phyloP scores from a whole-genome alignment of 1,140 invertebrate genomes.

The Papilio glaucus region DNA sequence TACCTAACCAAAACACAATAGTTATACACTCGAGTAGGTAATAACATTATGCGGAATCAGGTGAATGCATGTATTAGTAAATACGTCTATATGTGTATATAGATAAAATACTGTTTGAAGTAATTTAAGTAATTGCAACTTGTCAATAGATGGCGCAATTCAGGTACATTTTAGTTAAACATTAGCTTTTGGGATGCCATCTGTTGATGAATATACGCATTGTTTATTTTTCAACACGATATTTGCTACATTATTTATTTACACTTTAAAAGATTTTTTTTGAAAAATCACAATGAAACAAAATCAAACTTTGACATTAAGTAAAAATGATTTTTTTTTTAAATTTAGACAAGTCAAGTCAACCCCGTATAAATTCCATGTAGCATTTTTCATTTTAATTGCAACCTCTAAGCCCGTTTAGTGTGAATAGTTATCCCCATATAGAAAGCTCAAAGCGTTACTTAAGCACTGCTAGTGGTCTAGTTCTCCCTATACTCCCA shows the following conservation, averaged over 20 bases:
- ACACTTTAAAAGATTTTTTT: too few relatives aligned
- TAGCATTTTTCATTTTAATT: neutral
- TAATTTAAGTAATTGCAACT: neutral
- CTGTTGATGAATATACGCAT: neutral
- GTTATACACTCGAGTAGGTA: too few relatives aligned
- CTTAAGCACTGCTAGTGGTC: neutral
- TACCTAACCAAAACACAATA: too few relatives aligned
- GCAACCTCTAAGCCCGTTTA: neutral
- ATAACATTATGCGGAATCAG: too few relatives aligned
- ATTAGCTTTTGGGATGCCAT: neutral
- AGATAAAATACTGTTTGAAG: too few relatives aligned
- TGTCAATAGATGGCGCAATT: neutral
- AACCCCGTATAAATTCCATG: neutral
- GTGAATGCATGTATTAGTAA: too few relatives aligned
- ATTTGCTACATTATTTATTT: too few relatives aligned
- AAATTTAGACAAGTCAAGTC: neutral
- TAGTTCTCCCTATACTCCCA: neutral
- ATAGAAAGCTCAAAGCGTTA: neutral
- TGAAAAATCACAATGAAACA: too few relatives aligned
- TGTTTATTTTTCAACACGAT: neutral
- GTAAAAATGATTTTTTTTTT: too few relatives aligned
- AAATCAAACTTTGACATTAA: too few relatives aligned
- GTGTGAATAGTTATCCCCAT: constrained; percentile 9
- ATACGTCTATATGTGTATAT: too few relatives aligned
- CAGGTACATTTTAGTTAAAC: neutral